Base-by-base conservation (phyloP, 2,888 invertebrate species). In the Torymus texanus region DNA sequence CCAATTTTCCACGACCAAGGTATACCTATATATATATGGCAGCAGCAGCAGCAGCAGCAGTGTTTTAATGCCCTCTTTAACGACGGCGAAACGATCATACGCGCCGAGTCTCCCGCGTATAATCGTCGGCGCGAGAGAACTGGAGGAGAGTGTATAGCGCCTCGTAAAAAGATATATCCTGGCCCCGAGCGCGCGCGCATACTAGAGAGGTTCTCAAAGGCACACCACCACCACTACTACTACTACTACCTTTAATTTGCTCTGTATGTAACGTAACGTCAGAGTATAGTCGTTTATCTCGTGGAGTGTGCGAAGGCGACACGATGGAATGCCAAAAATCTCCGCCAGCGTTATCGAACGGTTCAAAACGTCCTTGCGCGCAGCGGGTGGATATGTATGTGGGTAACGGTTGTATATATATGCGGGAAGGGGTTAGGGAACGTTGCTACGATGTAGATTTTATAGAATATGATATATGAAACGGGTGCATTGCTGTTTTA, bases 151-250 rank as follows among this genome's bases (percentile, higher is more conserved):
- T 53, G 50, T 66, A 41, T 41, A 72, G 72, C 77, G 77, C 77
- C 78, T 78, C 78, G 78, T 78, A 78, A 78, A 74, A 78, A 74
- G 62, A 56, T 72, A 78, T 67, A 50, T 21, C 41, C 56, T 12
- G 55, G 24, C 21, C 65, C 29, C 16, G 4, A 53, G 59, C 50
- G 50, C 61, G 41, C 11, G 59, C 59, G 41, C 41, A 8, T 8
- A 8, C 41, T 41, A 41, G 41, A 41, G 41, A 41, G 41, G 41
- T 41, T 41, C 41, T 41, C 41, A 41, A 41, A 41, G 41, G 41
- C 2, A 2, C 21, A 21, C 21, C 21, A 21, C 21, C 21, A 21
- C 21, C 2, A 21, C 21, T 21, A 21, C 21, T 21, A 21, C 21
- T 21, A 21, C 55, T 50, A 59, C 63, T n/a, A n/a, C n/a, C n/a